Conservation (phyloP, 2,113 vertebrate species). For the Elephantulus edwardii region DNA sequence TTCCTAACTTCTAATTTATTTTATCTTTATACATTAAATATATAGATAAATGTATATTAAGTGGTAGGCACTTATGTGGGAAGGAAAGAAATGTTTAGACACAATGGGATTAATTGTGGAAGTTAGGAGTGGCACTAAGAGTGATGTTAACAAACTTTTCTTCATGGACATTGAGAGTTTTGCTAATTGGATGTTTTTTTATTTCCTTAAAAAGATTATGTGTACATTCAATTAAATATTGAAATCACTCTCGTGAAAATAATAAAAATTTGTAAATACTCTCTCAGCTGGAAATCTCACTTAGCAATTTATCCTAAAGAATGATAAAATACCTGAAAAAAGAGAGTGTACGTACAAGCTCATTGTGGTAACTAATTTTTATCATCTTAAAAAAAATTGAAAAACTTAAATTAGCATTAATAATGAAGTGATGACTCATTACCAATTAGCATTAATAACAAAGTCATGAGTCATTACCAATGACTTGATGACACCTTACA, state of each 20-base stretch:
- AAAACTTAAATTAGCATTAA: neutral
- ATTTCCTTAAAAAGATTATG: neutral
- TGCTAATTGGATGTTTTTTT: neutral
- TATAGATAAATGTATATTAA: too few relatives aligned
- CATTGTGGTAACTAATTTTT: conserved; percentile 11
- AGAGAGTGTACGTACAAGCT: neutral
- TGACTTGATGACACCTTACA: too few relatives aligned
- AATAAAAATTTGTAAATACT: neutral
- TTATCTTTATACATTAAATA: too few relatives aligned
- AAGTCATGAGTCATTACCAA: too few relatives aligned
- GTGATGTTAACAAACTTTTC: neutral
- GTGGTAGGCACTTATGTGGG: too few relatives aligned
- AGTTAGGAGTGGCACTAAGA: neutral
- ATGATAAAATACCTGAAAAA: neutral
- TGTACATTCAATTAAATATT: neutral
- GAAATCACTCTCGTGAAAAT: conserved; percentile 11
- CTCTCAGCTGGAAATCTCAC: neutral
- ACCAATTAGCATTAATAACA: too few relatives aligned
- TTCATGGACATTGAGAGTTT: neutral
- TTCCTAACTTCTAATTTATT: too few relatives aligned
- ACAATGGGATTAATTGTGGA: too few relatives aligned
- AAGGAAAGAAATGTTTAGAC: too few relatives aligned
- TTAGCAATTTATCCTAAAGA: conserved; percentile 10
- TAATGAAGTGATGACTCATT: too few relatives aligned
- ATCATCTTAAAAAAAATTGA: neutral